Conservation (phyloP, 2,888 invertebrate species). For the Acleris literana region DNA sequence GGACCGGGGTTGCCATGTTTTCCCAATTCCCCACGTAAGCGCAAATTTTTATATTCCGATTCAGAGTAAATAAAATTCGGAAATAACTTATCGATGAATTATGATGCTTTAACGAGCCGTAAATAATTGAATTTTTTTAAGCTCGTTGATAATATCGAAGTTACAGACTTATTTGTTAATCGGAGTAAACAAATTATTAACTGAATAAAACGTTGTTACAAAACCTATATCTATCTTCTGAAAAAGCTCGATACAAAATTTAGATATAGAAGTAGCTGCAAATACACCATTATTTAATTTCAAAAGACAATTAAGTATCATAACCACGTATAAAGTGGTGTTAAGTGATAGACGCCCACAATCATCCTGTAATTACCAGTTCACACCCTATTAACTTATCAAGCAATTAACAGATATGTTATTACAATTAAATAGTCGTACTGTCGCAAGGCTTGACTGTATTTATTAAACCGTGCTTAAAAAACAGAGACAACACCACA, state of each 20-base stretch:
- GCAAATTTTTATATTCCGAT: constrained; percentile 3
- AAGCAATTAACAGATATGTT: constrained; percentile 62
- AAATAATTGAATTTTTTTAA: not conserved
- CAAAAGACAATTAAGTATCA: too few relatives aligned
- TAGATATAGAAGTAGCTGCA: too few relatives aligned
- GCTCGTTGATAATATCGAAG: too few relatives aligned
- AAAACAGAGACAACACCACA: constrained; percentile 20
- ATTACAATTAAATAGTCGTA: constrained; percentile 55
- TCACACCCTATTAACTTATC: constrained; percentile 64
- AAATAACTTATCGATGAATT: not conserved
- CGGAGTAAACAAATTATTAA: too few relatives aligned
- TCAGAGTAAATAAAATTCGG: not conserved
- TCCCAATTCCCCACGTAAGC: constrained; percentile 15
- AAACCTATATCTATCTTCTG: too few relatives aligned
- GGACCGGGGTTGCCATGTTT: constrained; percentile 21
- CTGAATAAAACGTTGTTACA: too few relatives aligned
- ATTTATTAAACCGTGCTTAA: not conserved
- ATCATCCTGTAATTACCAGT: constrained; percentile 40
- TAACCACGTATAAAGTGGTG: not conserved
- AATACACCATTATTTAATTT: too few relatives aligned
- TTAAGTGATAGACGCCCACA: too few relatives aligned
- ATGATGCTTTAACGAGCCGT: not conserved
- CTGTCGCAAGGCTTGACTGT: not conserved
- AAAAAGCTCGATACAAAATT: not conserved
- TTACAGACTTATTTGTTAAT: too few relatives aligned